phyloP scores from a whole-genome alignment of 2,113 vertebrate species.

The Helogale parvula region DNA sequence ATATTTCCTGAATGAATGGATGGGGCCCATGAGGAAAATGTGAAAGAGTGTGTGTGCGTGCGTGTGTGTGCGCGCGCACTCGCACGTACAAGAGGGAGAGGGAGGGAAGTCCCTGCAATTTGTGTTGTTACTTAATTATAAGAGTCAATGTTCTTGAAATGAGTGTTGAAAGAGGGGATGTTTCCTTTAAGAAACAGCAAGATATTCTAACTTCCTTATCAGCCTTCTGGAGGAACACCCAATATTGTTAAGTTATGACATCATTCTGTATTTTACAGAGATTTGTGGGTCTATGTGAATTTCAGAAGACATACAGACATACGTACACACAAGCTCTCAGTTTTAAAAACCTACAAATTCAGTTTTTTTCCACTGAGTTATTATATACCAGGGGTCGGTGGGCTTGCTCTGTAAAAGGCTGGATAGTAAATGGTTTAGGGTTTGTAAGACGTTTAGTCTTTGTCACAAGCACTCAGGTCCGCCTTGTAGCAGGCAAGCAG shows the following conservation, averaged over 20 bases:
- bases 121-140: not conserved
- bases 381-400: not conserved
- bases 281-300: not conserved
- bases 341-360: constrained; percentile 17
- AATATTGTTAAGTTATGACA: not conserved
- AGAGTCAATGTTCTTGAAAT: constrained; percentile 27
- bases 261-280: not conserved
- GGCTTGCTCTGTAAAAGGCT: not conserved
- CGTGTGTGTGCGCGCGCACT: not conserved
- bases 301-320: not conserved
- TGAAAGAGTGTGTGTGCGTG: not conserved
- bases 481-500: not conserved
- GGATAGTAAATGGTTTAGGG: constrained; percentile 22
- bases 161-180: not conserved
- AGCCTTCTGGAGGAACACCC: not conserved
- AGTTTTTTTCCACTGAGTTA: not conserved
- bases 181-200: constrained; percentile 11
- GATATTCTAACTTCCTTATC: not conserved
- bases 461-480: not conserved
- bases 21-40: not conserved
- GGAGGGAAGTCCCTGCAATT: not conserved
- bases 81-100: not conserved
- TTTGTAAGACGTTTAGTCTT: not conserved
- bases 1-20: not conserved
- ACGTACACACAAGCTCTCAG: not conserved